These are phyloP conservation scores for Iguana delicatissima DNA, from an alignment of 2,797 vertebrate species.

Conservation along the genomic window DNA sequence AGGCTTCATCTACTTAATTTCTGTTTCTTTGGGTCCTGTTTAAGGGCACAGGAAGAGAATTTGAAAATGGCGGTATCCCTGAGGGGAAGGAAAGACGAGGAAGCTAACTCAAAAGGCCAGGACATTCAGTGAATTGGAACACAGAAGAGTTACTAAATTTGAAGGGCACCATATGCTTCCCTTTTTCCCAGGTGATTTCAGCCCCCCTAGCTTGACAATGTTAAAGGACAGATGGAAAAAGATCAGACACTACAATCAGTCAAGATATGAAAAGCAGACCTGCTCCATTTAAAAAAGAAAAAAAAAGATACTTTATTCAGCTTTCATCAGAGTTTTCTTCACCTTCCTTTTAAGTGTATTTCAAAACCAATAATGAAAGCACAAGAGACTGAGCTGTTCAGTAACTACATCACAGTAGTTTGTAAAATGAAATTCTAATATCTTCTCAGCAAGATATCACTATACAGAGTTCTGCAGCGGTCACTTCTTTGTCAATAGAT, in stretches of 20 bases:
- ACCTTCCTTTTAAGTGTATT: slow-evolving; percentile 2
- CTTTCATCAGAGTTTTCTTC: background rate
- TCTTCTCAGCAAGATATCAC: background rate
- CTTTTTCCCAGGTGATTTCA: slow-evolving; percentile 3
- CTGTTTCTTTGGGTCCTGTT: background rate
- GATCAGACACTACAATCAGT: slow-evolving; percentile 16
- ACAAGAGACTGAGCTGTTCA: background rate
- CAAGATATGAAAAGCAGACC: background rate
- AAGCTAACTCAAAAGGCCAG: background rate
- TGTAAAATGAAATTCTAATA: background rate
- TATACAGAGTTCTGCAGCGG: background rate
- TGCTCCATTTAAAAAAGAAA: no score
- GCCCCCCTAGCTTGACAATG: background rate
- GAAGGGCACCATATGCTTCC: slow-evolving; percentile 1
- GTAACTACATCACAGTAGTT: background rate
- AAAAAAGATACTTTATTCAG: background rate
- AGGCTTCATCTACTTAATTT: background rate
- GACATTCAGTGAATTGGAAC: background rate
- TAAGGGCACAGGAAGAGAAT: background rate
- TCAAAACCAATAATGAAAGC: background rate
- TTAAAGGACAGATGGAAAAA: slow-evolving; percentile 19
- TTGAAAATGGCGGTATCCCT: background rate
- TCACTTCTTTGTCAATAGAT: background rate
- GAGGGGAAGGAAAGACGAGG: background rate
- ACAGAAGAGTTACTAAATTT: background rate